Evolutionary conservation across 2,888 invertebrate species (phyloP).

Genomic region (Stenichneumon culpator): DNA sequence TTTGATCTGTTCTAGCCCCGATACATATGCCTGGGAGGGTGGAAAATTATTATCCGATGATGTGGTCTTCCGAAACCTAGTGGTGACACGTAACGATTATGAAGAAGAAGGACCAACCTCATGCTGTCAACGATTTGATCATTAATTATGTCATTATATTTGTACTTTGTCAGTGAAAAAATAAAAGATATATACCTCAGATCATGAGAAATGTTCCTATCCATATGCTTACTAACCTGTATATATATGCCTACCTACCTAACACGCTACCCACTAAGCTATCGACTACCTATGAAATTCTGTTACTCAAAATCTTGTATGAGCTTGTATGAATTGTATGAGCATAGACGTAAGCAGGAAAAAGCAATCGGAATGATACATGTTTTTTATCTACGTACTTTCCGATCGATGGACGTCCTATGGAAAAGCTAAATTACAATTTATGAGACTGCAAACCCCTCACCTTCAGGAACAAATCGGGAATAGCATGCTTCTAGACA

Average conservation of each 20-base stretch:
- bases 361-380: background rate
- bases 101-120: constrained; percentile 92
- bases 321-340: background rate
- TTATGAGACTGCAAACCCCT: no score
- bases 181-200: background rate
- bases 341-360: background rate
- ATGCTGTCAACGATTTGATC: constrained; percentile 87
- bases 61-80: constrained; percentile 90
- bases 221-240: background rate
- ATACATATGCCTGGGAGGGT: constrained; percentile 95
- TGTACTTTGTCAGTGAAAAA: constrained; percentile 25
- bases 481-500: no score
- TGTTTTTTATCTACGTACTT: no score
- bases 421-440: no score
- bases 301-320: background rate
- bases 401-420: no score
- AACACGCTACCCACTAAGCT: no score
- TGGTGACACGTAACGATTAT: constrained; percentile 94
- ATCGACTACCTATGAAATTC: background rate
- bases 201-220: background rate
- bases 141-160: constrained; percentile 75
- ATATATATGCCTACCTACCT: background rate
- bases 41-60: constrained; percentile 92
- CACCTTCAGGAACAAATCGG: no score
- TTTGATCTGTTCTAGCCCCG: constrained; percentile 87